These are phyloP conservation scores for Protonibea diacanthus DNA, from an alignment of 2,797 vertebrate species.

Conservation along the genomic window DNA sequence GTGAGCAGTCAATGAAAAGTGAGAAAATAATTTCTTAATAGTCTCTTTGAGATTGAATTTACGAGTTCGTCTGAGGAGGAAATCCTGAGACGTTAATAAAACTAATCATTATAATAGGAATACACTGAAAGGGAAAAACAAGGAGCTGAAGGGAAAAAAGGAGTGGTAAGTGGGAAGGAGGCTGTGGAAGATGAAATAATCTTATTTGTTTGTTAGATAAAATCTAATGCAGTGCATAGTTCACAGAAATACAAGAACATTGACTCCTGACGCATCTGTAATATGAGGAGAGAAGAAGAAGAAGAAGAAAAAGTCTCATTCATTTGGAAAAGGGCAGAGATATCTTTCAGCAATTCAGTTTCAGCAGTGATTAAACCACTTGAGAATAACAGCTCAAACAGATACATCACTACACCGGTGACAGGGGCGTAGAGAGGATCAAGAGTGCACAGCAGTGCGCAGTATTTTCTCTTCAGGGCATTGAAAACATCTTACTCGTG, in stretches of 20 bases:
- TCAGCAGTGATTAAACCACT: slow-evolving; percentile 53
- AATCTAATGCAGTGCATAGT: background rate
- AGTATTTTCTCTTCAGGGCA: slow-evolving; percentile 45
- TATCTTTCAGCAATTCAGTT: slow-evolving; percentile 46
- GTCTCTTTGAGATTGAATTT: too few relatives aligned
- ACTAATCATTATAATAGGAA: background rate
- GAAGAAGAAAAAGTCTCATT: slow-evolving; percentile 3
- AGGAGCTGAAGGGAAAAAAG: background rate
- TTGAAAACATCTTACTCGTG: slow-evolving; percentile 55
- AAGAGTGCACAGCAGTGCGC: slow-evolving; percentile 16
- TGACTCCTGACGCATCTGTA: background rate
- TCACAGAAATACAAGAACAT: slow-evolving; percentile 5
- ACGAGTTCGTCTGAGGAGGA: background rate
- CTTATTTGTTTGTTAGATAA: slow-evolving; percentile 3
- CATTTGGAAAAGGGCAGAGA: slow-evolving; percentile 41
- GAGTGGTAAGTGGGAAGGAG: background rate
- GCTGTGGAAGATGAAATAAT: background rate
- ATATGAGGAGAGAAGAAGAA: slow-evolving; percentile 5
- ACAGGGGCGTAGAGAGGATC: slow-evolving; percentile 45
- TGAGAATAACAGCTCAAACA: slow-evolving; percentile 51
- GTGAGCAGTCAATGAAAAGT: slow-evolving; percentile 2
- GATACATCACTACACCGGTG: slow-evolving; percentile 28
- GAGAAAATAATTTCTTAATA: background rate
- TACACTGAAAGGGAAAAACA: background rate
- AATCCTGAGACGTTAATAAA: background rate